These are phyloP conservation scores for Argyresthia albistria DNA, from an alignment of 2,888 invertebrate genomes.

Conservation along the genomic window DNA sequence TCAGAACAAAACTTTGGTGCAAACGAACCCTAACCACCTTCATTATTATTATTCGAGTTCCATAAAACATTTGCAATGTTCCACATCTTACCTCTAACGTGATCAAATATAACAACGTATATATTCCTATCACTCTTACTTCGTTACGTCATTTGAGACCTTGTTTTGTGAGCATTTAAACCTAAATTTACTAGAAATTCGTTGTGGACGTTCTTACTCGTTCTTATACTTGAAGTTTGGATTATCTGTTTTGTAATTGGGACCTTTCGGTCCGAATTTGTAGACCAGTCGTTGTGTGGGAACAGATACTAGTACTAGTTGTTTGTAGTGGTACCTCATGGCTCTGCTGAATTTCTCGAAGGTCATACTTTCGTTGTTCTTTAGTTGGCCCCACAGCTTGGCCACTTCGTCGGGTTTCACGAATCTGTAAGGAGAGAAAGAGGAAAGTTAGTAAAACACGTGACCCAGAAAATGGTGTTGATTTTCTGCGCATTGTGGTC, in stretches of 20 bases:
- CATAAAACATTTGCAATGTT: not conserved
- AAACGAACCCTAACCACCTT: no score
- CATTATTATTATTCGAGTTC: not conserved
- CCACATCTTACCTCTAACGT: not conserved
- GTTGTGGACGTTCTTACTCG: conserved; percentile 31
- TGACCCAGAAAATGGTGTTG: no score
- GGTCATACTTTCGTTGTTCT: conserved; percentile 91
- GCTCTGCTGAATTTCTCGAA: conserved; percentile 94
- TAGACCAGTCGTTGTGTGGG: conserved; percentile 84
- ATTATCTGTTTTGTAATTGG: conserved; percentile 80
- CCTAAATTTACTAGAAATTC: conserved; percentile 41
- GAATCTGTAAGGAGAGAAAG: conserved; percentile 66
- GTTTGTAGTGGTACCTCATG: conserved; percentile 90
- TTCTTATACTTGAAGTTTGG: conserved; percentile 65
- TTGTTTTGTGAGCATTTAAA: not conserved
- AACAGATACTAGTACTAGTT: conserved; percentile 81
- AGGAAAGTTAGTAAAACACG: no score
- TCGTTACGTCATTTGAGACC: not conserved
- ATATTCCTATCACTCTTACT: not conserved
- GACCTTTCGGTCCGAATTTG: conserved; percentile 86
- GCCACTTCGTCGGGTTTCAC: conserved; percentile 90
- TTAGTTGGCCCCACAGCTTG: conserved; percentile 87
- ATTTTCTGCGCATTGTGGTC: no score
- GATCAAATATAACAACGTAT: not conserved
- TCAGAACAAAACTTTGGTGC: no score